Evolutionary conservation across 2,113 vertebrate species (phyloP), one percentile per base, ranked within the genome.

Genomic region (Pipra filicauda): DNA sequence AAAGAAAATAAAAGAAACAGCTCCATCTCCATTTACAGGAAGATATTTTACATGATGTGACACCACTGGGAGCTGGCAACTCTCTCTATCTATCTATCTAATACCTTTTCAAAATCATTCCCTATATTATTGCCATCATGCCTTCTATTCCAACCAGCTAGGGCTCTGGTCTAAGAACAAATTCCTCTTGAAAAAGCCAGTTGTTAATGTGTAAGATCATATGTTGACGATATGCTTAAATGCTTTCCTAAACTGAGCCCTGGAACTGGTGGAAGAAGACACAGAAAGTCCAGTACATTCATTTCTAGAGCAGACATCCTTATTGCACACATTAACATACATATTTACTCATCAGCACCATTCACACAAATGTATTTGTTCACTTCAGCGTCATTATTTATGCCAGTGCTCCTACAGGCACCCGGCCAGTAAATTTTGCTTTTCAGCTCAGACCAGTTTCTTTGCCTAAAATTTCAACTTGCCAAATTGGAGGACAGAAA

Each of bases 21-120:
- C 26, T 85, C 51, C 39, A 67, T 83, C 51, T 80, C 54, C 72
- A n/a, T 83, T 91, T 94, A 74, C 17, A 9, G 48, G 69, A 76
- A 89, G 61, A 41, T 89, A 72, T 69, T 91, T 95, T 92, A 75
- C 66, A 91, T 73, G 37, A 93, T 79, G 26, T 66, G 83, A 93
- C 74, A 62, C 54, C 41, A 41, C 1, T 73, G 65, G 55, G n/a
- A 93, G 26, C 52, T 91, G 66, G 35, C 48, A 92, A 22, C 28
- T 43, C 51, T 72, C 57, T 72, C 57, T 35, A 93, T 85, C 90
- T 44, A 67, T 84, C 49, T 22, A 70, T 78, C 48, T 54, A 78
- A 94, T 30, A 77, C 26, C n/a, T 27, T 92, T 90, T 46, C 57
- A 84, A 55, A 94, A 92, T 82, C 57, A 58, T 81, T 91, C 49